Conservation (phyloP, 1,140 invertebrate species). For the Triops longicaudatus region DNA sequence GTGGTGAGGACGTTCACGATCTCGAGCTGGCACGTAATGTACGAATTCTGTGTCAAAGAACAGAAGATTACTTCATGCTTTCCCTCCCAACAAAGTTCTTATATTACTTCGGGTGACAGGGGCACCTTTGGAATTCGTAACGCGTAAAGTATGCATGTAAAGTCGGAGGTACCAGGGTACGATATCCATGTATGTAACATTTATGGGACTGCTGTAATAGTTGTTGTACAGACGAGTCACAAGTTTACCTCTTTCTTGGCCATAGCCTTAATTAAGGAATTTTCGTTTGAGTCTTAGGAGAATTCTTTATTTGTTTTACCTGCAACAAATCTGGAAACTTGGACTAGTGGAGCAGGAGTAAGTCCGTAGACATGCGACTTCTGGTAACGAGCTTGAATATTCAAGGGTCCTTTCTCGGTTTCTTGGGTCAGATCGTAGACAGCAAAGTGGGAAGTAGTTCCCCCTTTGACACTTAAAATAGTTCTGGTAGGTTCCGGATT, state of each 20-base stretch:
- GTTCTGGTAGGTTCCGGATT: not conserved
- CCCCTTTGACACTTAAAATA: constrained; percentile 53
- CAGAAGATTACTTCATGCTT: constrained; percentile 13
- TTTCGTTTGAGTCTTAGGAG: constrained; percentile 43
- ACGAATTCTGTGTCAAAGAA: constrained; percentile 28
- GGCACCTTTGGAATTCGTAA: constrained; percentile 18
- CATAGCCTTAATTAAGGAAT: constrained; percentile 50
- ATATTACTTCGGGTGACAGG: constrained; percentile 20
- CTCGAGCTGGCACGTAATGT: constrained; percentile 70
- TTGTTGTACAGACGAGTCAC: constrained; percentile 70
- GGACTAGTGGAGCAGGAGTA: constrained; percentile 55
- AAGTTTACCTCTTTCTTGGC: constrained; percentile 73
- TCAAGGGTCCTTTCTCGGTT: constrained; percentile 50
- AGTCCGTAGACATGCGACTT: constrained; percentile 43
- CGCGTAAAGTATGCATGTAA: constrained; percentile 72
- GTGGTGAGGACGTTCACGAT: constrained; percentile 73
- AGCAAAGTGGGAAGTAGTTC: constrained; percentile 53
- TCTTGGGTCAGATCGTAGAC: constrained; percentile 50
- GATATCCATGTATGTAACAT: constrained; percentile 54
- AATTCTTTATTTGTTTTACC: constrained; percentile 42
- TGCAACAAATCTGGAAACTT: constrained; percentile 70
- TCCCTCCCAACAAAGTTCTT: constrained; percentile 16
- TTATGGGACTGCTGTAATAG: constrained; percentile 53
- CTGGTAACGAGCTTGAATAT: constrained; percentile 52
- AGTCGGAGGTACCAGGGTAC: constrained; percentile 88